Conservation (phyloP, 2,888 invertebrate genomes). For the Punctoribates punctum region DNA sequence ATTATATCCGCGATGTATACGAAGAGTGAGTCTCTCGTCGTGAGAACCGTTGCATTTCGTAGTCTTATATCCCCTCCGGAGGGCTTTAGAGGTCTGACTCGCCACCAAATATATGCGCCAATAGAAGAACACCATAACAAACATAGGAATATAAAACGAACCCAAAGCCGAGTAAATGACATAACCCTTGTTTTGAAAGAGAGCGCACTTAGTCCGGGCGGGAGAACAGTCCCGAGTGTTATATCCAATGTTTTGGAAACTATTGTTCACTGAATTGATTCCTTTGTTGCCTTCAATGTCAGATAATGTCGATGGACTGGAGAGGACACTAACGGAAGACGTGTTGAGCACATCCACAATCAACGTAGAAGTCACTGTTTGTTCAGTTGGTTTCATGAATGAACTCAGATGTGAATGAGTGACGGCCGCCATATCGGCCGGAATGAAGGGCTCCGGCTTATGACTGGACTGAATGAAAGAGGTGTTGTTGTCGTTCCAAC, state of each 20-base stretch:
- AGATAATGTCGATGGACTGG: not conserved
- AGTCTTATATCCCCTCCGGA: constrained; percentile 50
- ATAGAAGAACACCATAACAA: constrained; percentile 96
- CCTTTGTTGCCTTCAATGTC: not conserved
- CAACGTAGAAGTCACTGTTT: not conserved
- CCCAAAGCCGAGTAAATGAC: constrained; percentile 94
- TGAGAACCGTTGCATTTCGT: constrained; percentile 56
- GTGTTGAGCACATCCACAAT: not conserved
- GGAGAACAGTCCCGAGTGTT: constrained; percentile 31
- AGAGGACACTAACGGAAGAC: constrained; percentile 3
- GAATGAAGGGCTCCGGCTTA: no score
- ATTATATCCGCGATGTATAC: constrained; percentile 74
- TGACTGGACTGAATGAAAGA: constrained; percentile 20
- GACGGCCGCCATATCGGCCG: not conserved
- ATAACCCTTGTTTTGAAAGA: constrained; percentile 90
- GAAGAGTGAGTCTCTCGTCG: constrained; percentile 80
- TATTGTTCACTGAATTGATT: not conserved
- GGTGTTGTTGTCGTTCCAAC: constrained; percentile 70
- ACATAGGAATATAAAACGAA: constrained; percentile 97
- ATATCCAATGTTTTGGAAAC: not conserved
- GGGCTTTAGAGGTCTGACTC: constrained; percentile 51
- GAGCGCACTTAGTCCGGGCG: constrained; percentile 66
- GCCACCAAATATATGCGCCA: constrained; percentile 95
- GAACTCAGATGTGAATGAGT: constrained; percentile 21
- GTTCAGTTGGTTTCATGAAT: not conserved